These are phyloP conservation scores for Plestiodon gilberti DNA, from an alignment of 2,113 vertebrate genomes.

Conservation along the genomic window DNA sequence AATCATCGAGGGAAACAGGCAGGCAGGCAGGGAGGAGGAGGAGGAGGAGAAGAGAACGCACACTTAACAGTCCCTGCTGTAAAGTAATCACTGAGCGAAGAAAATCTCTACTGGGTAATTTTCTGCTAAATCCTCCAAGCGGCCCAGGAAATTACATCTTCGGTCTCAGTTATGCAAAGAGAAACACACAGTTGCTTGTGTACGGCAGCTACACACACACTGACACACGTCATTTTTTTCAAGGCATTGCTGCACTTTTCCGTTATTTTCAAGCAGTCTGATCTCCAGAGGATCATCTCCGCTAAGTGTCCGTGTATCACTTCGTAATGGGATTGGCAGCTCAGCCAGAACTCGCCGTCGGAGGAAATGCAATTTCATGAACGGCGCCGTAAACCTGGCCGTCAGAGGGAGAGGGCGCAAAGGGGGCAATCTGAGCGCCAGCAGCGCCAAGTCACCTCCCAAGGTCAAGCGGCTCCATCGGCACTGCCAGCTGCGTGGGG, in stretches of 20 bases:
- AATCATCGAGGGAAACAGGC: not conserved
- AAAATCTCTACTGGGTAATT: conserved; percentile 17
- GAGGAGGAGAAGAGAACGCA: fast-evolving
- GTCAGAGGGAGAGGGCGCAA: no score
- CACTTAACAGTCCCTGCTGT: not conserved
- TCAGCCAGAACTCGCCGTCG: not conserved
- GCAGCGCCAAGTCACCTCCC: no score
- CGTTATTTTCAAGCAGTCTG: not conserved
- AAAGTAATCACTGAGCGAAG: not conserved
- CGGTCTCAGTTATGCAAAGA: not conserved
- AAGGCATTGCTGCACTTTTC: not conserved
- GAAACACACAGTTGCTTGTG: not conserved
- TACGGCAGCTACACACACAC: not conserved
- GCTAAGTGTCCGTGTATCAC: not conserved
- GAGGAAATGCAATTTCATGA: not conserved
- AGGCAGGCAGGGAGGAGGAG: no score
- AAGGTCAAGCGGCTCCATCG: no score
- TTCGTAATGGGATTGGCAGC: conserved; percentile 23
- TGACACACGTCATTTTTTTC: not conserved
- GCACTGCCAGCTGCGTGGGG: no score
- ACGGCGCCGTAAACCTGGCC: no score
- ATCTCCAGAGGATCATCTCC: not conserved
- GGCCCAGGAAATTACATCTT: not conserved
- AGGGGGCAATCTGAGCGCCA: no score
- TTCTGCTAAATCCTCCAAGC: not conserved